Evolutionary conservation across 2,113 vertebrate genomes (phyloP).

Genomic region (Toxotes chatareus): DNA sequence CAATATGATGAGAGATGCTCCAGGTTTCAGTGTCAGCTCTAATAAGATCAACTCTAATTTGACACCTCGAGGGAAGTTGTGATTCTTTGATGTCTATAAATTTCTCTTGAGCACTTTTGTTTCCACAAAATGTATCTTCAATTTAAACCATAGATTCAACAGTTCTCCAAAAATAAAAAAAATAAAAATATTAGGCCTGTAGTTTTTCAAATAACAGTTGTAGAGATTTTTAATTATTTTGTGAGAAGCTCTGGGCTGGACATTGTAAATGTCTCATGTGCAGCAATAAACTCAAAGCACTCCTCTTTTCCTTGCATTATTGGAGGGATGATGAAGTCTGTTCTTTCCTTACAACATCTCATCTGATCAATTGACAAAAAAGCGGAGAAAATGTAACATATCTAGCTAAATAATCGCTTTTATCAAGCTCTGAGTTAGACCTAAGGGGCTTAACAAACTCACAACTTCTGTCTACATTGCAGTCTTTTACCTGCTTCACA

Average conservation of each 20-base stretch:
- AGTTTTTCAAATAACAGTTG: background rate
- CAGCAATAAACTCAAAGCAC: no score
- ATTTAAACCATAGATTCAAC: no score
- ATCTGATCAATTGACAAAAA: background rate
- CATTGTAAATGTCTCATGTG: background rate
- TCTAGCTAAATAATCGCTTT: background rate
- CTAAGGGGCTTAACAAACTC: background rate
- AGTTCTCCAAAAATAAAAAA: no score
- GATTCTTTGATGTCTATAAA: background rate
- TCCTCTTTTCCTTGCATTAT: background rate
- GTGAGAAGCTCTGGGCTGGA: background rate
- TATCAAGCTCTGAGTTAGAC: background rate
- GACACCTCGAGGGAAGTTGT: background rate
- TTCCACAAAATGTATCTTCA: background rate
- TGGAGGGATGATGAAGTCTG: no score
- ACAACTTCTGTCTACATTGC: no score
- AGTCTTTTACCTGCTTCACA: background rate
- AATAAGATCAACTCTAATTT: background rate
- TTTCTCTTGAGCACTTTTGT: background rate
- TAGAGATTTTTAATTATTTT: background rate
- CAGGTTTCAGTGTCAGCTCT: background rate
- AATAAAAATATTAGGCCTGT: no score
- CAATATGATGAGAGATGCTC: background rate
- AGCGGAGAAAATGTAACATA: background rate
- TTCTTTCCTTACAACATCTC: no score